Percentiles rank a stretch among this genome's conserved stretches.
phyloP scores from a whole-genome alignment of 2,113 vertebrate genomes.

The Tretioscincus oriximinensis region DNA sequence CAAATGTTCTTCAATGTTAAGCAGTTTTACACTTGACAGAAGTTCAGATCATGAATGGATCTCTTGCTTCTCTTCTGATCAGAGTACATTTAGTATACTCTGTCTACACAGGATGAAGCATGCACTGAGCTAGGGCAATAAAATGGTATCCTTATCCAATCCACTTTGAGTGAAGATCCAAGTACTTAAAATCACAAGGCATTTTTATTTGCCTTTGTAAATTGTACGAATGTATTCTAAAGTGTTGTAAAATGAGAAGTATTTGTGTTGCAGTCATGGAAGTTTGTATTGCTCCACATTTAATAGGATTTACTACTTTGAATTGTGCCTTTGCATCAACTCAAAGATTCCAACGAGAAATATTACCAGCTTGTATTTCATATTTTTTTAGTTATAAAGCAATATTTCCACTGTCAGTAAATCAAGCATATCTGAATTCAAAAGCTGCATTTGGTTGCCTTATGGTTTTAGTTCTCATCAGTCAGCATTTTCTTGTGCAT shows the following conservation, averaged over 20 bases:
- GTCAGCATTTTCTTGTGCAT: constrained; percentile 62
- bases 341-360: not conserved
- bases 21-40: too few species aligned
- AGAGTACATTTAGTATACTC: too few species aligned
- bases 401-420: constrained; percentile 62
- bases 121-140: too few species aligned
- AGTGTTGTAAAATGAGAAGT: not conserved
- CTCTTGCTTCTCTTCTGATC: too few species aligned
- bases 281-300: not conserved
- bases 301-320: constrained; percentile 8
- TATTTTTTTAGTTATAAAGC: not conserved
- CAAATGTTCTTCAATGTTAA: too few species aligned
- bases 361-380: constrained; percentile 27
- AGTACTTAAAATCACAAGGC: not conserved
- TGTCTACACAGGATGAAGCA: too few species aligned
- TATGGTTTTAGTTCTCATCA: constrained; percentile 74
- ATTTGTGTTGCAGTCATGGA: not conserved
- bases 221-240: not conserved
- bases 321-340: not conserved
- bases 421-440: constrained; percentile 58
- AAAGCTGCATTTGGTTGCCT: constrained; percentile 69
- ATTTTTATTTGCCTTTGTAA: not conserved
- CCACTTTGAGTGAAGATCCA: not conserved
- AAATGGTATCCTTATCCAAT: too few species aligned
- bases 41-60: too few species aligned